Conservation (phyloP, 2,888 invertebrate species). For the Xanthorhoe spadicearia region DNA sequence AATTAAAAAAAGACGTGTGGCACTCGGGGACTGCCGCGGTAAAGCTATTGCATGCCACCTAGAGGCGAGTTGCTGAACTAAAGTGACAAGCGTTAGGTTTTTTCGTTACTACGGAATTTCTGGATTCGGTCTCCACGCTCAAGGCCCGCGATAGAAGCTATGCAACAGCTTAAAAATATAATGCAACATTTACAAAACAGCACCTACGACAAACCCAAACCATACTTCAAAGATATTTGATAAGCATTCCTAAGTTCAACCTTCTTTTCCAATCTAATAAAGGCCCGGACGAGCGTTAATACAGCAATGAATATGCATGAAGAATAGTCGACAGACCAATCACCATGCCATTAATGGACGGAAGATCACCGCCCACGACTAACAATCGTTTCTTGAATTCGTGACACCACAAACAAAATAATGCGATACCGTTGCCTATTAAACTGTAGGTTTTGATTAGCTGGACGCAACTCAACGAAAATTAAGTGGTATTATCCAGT, state of each 20-base stretch:
- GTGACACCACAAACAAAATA: background rate
- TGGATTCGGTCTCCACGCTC: no score
- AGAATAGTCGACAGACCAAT: constrained; percentile 45
- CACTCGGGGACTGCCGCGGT: no score
- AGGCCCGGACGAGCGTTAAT: constrained; percentile 40
- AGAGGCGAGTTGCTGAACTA: no score
- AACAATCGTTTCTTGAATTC: constrained; percentile 34
- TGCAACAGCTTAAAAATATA: no score
- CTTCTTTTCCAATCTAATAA: constrained; percentile 39
- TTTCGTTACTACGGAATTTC: no score
- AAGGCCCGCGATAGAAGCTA: no score
- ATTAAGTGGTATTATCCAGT: no score
- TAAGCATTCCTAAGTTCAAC: constrained; percentile 22
- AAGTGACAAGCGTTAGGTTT: no score
- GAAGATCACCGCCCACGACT: constrained; percentile 43
- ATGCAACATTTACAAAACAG: no score
- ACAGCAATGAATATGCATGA: constrained; percentile 45
- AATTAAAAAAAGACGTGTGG: no score
- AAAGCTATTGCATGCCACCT: no score
- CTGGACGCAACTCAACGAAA: background rate
- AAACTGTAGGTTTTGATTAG: background rate
- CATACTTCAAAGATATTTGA: background rate
- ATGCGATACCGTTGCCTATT: constrained; percentile 13
- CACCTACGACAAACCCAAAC: no score
- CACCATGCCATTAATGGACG: constrained; percentile 43